Evolutionary conservation across 2,888 invertebrate genomes (phyloP).

Genomic region (Drosophila buzzatii): DNA sequence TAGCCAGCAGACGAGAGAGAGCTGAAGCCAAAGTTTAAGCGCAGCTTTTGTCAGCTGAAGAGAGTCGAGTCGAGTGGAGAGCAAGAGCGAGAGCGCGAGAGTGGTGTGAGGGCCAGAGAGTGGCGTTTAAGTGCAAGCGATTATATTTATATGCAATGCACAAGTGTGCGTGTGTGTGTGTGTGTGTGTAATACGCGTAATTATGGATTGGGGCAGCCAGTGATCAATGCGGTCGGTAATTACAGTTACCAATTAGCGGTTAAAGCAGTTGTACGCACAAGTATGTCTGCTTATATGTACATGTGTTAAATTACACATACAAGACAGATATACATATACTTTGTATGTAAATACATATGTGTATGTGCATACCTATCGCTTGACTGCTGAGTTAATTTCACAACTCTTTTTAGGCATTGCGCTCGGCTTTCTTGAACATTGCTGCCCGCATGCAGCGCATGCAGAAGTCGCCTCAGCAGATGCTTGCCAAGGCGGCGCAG

Average conservation of each 20-base stretch:
- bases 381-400: conserved; percentile 3
- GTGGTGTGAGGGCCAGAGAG: conserved; percentile 14
- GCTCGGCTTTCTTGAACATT: conserved; percentile 5
- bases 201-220: conserved; percentile 44
- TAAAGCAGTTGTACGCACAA: conserved; percentile 17
- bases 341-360: background rate
- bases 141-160: conserved; percentile 26
- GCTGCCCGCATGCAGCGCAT: conserved; percentile 38
- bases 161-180: background rate
- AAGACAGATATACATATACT: background rate
- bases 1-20: conserved; percentile 7
- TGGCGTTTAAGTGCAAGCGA: conserved; percentile 27
- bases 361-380: conserved; percentile 20
- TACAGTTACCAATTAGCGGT: conserved; percentile 46
- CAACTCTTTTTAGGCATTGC: conserved; percentile 6
- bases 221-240: conserved; percentile 49
- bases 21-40: conserved; percentile 40
- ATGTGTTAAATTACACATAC: conserved; percentile 3
- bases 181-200: conserved; percentile 22
- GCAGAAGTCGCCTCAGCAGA: conserved; percentile 32
- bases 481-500: conserved; percentile 54
- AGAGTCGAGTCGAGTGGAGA: conserved; percentile 6
- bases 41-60: conserved; percentile 23
- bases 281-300: conserved; percentile 2
- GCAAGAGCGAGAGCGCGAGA: background rate